phyloP scores from a whole-genome alignment of 2,888 invertebrate genomes.

The Leptinotarsa peninsularis region DNA sequence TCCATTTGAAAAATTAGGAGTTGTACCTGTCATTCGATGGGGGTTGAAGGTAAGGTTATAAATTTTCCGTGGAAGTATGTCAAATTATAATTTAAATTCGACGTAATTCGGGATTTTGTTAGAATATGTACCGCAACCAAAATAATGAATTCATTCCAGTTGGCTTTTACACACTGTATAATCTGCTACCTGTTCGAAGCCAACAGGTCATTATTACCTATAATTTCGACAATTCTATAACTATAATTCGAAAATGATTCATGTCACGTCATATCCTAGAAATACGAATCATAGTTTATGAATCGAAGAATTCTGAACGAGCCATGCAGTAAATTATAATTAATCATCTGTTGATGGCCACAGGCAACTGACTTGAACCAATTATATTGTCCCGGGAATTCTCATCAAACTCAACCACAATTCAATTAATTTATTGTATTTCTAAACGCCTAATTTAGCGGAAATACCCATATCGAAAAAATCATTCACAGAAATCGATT shows the following conservation, averaged over 20 bases:
- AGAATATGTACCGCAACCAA: too few relatives aligned
- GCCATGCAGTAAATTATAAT: not conserved
- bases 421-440: not conserved
- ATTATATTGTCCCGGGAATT: not conserved
- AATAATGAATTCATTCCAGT: too few relatives aligned
- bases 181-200: too few relatives aligned
- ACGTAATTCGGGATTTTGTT: too few relatives aligned
- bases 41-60: too few relatives aligned
- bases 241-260: not conserved
- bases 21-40: too few relatives aligned
- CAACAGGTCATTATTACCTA: too few relatives aligned
- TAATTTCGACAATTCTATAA: too few relatives aligned
- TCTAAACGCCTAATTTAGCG: conserved; percentile 1
- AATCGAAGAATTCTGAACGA: not conserved
- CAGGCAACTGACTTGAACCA: not conserved
- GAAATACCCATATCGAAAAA: conserved; percentile 1
- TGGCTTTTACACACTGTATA: too few relatives aligned
- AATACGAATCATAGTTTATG: not conserved
- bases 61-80: too few relatives aligned
- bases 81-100: too few relatives aligned
- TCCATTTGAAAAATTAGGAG: too few relatives aligned
- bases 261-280: not conserved
- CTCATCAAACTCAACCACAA: not conserved
- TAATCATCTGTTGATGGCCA: not conserved
- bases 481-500: not conserved